Base-by-base conservation (phyloP, 2,113 vertebrate species). In the Callipepla squamata region DNA sequence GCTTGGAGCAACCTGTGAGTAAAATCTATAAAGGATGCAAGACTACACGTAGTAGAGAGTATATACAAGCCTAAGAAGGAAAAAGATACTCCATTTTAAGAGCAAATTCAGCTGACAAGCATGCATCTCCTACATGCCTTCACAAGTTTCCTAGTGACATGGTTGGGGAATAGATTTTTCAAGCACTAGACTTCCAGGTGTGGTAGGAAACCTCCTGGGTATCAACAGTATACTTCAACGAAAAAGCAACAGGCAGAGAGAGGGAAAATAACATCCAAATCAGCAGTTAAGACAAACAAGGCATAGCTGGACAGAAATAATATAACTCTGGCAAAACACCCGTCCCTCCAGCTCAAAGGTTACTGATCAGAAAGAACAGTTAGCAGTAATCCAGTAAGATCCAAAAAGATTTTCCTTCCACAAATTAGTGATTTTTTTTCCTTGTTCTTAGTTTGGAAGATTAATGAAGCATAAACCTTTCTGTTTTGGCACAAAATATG, bases 31-130 rank as follows among this genome's bases (percentile, higher is more conserved):
- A 36, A 55, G 38, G 19, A 79, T 12, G 40, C 34, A 92, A 58
- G 69, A 18, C 4, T 2, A 5, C 16, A 36, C 30, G 4, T 3
- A 58, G 26, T 2, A 2, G 63, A 28, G 28, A 67, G 40, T 2
- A 0, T 1, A 6, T 45, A 51, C 9, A 42, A 50, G 19, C 55
- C 69, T 17, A 38, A 26, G 2, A 20, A 47, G 7, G 23, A 50
- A n/a, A 25, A 13, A 72, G 36, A 12, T 2, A 51, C 44, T 20
- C n/a, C 21, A 59, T 50, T 70, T 57, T 45, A 75, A 83, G 58
- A 1, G 1, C 53, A 80, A 61, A 50, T 11, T 63, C 38, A 68
- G 50, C 6, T 32, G 40, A 70, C 18, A 7, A 9, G 3, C 22
- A 18, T 3, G 1, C 21, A 67, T 38, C 30, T 75, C 62, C 36